Conservation (phyloP, 2,888 invertebrate species). For the Idaea dimidiata region DNA sequence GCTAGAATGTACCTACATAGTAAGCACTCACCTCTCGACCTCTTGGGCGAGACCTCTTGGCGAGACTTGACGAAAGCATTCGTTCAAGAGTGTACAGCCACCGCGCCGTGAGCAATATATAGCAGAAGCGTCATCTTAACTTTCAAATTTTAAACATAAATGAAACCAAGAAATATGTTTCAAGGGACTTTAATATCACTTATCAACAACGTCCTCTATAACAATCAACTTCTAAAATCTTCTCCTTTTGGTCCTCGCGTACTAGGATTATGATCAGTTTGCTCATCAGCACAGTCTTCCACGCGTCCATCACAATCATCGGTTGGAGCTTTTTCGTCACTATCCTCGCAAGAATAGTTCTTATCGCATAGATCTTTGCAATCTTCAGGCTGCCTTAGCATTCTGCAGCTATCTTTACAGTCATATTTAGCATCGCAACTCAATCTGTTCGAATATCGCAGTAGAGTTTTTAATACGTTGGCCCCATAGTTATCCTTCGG, state of each 20-base stretch:
- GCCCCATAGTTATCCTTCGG: not conserved
- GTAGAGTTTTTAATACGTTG: not conserved
- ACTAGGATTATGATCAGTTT: not conserved
- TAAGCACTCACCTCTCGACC: too few relatives aligned
- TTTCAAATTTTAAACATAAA: too few relatives aligned
- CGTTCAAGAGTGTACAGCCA: too few relatives aligned
- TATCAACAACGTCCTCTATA: not conserved
- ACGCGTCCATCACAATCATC: not conserved
- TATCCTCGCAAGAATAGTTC: not conserved
- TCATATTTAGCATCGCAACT: not conserved
- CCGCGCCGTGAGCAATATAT: too few relatives aligned
- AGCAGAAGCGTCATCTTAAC: too few relatives aligned
- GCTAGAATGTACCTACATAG: too few relatives aligned
- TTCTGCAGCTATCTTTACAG: not conserved
- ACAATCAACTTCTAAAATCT: not conserved
- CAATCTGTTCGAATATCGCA: not conserved
- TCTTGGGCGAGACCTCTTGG: too few relatives aligned
- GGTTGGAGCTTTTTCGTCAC: not conserved
- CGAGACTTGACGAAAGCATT: too few relatives aligned
- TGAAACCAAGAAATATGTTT: too few relatives aligned
- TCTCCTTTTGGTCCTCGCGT: not conserved
- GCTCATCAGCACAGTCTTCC: not conserved
- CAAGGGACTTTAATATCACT: too few relatives aligned
- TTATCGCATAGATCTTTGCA: not conserved
- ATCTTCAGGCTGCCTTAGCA: not conserved